These are phyloP conservation scores for Brachyopa scutellaris DNA, from an alignment of 2,888 invertebrate genomes.

Conservation along the genomic window DNA sequence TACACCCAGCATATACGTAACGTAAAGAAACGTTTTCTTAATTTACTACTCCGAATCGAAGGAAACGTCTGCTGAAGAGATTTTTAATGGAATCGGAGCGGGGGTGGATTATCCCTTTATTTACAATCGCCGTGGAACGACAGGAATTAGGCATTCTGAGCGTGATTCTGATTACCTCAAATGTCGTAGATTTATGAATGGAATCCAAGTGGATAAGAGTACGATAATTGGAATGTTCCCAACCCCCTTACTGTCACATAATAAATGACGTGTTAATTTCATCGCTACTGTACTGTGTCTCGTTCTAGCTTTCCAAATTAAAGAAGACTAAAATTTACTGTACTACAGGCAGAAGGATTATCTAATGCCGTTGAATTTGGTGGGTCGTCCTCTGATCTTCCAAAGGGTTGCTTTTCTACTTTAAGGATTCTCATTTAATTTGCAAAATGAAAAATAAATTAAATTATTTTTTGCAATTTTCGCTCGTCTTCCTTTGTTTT, in stretches of 20 bases:
- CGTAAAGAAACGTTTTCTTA: slow-evolving; percentile 31
- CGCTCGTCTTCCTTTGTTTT: slow-evolving; percentile 3
- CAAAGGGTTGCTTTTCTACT: slow-evolving; percentile 29
- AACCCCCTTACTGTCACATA: slow-evolving; percentile 28
- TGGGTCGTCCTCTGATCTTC: slow-evolving; percentile 28
- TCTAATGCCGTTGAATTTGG: slow-evolving; percentile 35
- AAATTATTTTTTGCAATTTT: slow-evolving; percentile 36
- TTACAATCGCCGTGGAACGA: slow-evolving; percentile 18
- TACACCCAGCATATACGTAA: background rate
- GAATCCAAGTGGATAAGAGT: background rate
- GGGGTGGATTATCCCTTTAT: background rate
- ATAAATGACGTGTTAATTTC: slow-evolving; percentile 54
- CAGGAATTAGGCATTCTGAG: slow-evolving; percentile 52
- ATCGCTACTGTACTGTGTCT: slow-evolving; percentile 20
- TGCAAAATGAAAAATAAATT: slow-evolving; percentile 35
- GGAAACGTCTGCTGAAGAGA: background rate
- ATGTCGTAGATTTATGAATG: slow-evolving; percentile 41
- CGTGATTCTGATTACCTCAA: slow-evolving; percentile 44
- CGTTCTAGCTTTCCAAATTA: slow-evolving; percentile 7
- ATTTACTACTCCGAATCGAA: slow-evolving; percentile 11
- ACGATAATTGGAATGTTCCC: slow-evolving; percentile 10
- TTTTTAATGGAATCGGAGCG: slow-evolving; percentile 17
- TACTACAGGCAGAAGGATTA: slow-evolving; percentile 18
- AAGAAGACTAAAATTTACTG: slow-evolving; percentile 23
- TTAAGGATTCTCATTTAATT: slow-evolving; percentile 38